A percentile compares a stretch with the other conserved stretches of the same genome.
Conservation (phyloP, 2,113 vertebrate genomes). For the Prionailurus bengalensis region DNA sequence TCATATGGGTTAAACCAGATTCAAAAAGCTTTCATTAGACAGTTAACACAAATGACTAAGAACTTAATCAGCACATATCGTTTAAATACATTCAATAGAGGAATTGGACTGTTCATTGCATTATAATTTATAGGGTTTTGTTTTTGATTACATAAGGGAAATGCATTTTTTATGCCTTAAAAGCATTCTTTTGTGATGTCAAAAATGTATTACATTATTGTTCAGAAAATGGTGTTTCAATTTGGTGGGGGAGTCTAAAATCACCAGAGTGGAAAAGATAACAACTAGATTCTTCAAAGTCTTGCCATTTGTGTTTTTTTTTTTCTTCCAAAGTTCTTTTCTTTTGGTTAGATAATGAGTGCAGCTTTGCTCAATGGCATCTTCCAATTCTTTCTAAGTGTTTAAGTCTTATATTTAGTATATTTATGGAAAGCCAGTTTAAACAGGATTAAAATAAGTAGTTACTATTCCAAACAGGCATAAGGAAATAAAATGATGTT, state of each 20-base stretch:
- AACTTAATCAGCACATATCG: constrained; percentile 85
- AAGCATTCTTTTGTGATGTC: constrained; percentile 84
- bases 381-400: constrained; percentile 76
- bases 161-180: constrained; percentile 86
- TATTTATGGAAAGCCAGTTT: constrained; percentile 81
- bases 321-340: constrained; percentile 67
- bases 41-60: constrained; percentile 85
- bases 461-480: constrained; percentile 79
- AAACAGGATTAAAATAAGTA: constrained; percentile 81
- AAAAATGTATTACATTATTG: constrained; percentile 83
- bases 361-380: constrained; percentile 51
- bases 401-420: constrained; percentile 78
- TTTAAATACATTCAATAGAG: constrained; percentile 85
- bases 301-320: constrained; percentile 77
- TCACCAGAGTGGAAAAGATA: constrained; percentile 86
- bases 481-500: constrained; percentile 75
- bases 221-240: constrained; percentile 87
- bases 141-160: constrained; percentile 89
- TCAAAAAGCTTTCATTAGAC: constrained; percentile 86
- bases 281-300: constrained; percentile 84
- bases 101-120: constrained; percentile 84
- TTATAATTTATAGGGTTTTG: constrained; percentile 87
- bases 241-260: constrained; percentile 83
- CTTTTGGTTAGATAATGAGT: constrained; percentile 83
- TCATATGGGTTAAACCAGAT: constrained; percentile 84